These are phyloP conservation scores for Mormyrus lacerda DNA, from an alignment of 2,113 vertebrate genomes.

Conservation along the genomic window DNA sequence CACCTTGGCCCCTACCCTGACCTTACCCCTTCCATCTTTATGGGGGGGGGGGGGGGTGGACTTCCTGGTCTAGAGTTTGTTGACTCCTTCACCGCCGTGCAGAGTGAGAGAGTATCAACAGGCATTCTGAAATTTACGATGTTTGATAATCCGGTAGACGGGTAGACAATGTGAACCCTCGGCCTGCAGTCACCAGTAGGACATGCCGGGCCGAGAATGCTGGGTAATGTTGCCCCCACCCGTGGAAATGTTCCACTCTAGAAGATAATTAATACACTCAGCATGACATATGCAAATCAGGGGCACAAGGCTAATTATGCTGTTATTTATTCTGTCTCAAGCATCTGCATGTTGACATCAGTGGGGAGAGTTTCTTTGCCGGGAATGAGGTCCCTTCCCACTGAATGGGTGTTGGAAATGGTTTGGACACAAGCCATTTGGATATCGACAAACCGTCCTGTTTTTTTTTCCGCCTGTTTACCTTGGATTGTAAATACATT, in stretches of 20 bases:
- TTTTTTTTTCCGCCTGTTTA: neutral
- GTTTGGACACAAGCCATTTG: neutral
- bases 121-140: neutral
- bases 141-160: neutral
- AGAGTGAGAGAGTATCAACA: neutral
- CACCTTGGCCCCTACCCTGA: neutral
- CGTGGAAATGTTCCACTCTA: neutral
- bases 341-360: neutral
- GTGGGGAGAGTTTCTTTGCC: neutral
- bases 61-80: neutral
- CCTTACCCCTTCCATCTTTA: neutral
- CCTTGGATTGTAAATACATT: neutral
- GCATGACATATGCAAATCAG: conserved; percentile 3
- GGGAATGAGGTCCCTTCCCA: neutral
- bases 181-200: neutral
- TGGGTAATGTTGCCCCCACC: neutral
- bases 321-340: neutral
- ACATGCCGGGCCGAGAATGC: neutral
- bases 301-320: neutral
- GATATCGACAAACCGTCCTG: neutral
- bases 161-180: neutral
- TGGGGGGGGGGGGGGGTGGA: neutral
- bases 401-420: neutral
- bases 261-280: conserved; percentile 7
- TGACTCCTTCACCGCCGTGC: neutral